Conservation (phyloP, 1,140 invertebrate species). For the Aphelinus certus region DNA sequence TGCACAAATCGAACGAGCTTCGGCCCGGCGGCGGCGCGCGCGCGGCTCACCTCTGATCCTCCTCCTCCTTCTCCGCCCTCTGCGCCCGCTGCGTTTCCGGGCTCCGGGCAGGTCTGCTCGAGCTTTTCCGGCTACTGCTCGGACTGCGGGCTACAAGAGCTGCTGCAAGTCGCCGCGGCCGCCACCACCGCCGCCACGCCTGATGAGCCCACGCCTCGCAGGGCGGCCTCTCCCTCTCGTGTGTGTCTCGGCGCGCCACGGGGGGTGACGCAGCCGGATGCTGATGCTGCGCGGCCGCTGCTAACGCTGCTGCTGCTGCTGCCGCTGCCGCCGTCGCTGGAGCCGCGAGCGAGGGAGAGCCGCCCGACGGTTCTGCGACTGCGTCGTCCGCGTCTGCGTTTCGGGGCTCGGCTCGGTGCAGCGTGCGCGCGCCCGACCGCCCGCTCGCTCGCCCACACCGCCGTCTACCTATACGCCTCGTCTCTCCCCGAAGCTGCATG, state of each 20-base stretch:
- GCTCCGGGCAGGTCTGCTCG: too few species aligned
- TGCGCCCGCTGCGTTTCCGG: not conserved
- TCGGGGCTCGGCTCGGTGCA: conserved; percentile 13
- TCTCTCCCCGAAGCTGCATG: not conserved
- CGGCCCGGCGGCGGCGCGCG: not conserved
- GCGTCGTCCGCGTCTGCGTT: conserved; percentile 41
- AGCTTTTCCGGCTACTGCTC: too few species aligned
- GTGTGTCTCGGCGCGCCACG: not conserved
- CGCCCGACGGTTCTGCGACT: conserved; percentile 27
- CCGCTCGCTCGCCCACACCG: not conserved
- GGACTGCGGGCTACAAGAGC: not conserved
- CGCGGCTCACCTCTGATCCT: not conserved
- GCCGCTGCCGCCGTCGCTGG: not conserved
- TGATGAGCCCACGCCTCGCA: conserved; percentile 28
- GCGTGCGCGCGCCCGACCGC: not conserved
- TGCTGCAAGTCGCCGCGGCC: not conserved
- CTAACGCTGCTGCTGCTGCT: not conserved
- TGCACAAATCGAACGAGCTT: conserved; percentile 11
- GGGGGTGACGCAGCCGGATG: conserved; percentile 4
- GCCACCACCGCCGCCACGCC: conserved; percentile 17
- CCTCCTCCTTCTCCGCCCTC: not conserved
- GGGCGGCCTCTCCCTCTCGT: conserved; percentile 20
- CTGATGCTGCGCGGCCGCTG: not conserved
- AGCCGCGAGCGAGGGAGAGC: not conserved
- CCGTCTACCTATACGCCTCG: not conserved